Evolutionary conservation across 2,888 invertebrate genomes (phyloP).

Genomic region (Busseola fusca): DNA sequence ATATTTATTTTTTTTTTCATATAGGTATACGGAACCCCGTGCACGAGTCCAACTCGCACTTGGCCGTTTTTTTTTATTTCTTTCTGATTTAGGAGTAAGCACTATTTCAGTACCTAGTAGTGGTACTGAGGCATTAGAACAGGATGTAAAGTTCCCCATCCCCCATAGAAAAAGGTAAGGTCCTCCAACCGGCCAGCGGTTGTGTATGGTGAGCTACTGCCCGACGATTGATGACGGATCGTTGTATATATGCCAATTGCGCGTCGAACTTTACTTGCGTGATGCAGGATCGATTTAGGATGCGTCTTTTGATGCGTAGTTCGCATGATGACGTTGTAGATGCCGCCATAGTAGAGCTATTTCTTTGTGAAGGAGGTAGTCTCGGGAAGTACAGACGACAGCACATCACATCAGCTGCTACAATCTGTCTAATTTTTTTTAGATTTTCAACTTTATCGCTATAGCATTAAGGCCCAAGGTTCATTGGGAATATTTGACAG

Average conservation of each 20-base stretch:
- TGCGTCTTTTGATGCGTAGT: background rate
- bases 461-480: no score
- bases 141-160: background rate
- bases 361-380: no score
- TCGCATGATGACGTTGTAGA: background rate
- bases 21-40: no score
- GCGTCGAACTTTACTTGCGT: background rate
- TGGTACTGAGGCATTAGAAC: background rate
- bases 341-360: background rate
- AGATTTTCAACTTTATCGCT: no score
- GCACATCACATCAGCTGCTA: no score
- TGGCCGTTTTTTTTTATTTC: no score
- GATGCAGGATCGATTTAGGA: background rate
- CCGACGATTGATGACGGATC: background rate
- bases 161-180: background rate
- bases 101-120: background rate
- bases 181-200: background rate
- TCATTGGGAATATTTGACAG: no score
- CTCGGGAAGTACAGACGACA: no score
- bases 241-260: background rate
- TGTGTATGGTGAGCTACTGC: background rate
- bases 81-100: background rate
- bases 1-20: no score
- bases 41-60: no score
- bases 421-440: no score